Conservation (phyloP, 2,113 vertebrate genomes). For the Crotalus helleri region DNA sequence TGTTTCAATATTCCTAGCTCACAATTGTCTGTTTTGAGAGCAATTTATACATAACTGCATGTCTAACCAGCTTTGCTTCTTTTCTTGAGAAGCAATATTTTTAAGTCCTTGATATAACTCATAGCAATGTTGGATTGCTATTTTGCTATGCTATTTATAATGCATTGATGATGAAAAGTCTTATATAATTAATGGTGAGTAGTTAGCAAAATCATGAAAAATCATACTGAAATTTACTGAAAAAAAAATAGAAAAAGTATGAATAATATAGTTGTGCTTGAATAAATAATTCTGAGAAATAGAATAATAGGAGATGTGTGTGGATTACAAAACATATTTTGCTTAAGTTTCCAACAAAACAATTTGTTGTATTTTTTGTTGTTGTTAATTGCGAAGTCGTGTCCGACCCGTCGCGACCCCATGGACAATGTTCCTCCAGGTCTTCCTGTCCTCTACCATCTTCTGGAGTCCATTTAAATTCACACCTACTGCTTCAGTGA, state of each 20-base stretch:
- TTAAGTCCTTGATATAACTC: neutral
- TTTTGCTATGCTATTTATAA: neutral
- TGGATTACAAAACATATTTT: neutral
- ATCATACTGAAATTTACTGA: neutral
- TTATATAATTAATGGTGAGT: neutral
- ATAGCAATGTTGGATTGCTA: neutral
- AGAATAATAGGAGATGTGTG: neutral
- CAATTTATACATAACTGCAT: neutral
- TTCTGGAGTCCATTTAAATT: too few species aligned
- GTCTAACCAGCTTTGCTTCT: neutral
- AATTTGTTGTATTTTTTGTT: neutral
- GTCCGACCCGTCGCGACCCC: too few species aligned
- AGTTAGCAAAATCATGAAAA: neutral
- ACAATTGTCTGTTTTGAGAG: neutral
- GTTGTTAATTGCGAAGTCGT: too few species aligned
- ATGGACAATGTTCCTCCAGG: too few species aligned
- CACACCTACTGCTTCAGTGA: too few species aligned
- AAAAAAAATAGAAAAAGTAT: neutral
- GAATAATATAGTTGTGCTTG: neutral
- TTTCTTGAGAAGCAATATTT: conserved; percentile 8
- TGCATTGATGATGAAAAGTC: neutral
- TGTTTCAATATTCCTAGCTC: neutral
- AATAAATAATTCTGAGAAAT: neutral
- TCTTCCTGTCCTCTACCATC: too few species aligned
- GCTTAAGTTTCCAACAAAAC: neutral